Conservation (phyloP, 2,797 vertebrate species). For the Orientallactaga sibirica region DNA sequence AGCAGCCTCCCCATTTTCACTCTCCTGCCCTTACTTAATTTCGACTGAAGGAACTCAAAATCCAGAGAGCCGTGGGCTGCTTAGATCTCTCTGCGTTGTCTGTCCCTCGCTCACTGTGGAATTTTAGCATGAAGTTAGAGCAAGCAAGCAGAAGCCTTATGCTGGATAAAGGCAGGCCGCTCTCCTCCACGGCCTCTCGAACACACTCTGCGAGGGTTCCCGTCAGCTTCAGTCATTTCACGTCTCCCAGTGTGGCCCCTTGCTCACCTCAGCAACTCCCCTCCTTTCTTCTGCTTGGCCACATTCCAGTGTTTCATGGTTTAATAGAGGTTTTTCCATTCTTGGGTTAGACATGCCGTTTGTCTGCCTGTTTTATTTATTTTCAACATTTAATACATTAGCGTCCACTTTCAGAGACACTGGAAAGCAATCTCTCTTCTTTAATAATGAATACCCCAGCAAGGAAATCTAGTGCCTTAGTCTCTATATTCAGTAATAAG, state of each 20-base stretch:
- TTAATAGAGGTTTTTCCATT: neutral
- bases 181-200: neutral
- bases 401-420: conserved; percentile 56
- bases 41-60: conserved; percentile 73
- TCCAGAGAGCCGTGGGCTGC: conserved; percentile 59
- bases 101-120: neutral
- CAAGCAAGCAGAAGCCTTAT: conserved; percentile 43
- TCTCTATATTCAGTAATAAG: neutral
- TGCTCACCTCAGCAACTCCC: neutral
- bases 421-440: conserved; percentile 69
- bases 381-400: conserved; percentile 68
- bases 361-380: conserved; percentile 71
- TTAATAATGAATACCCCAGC: conserved; percentile 70
- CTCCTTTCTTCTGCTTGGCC: neutral
- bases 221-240: rapidly evolving
- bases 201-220: rapidly evolving
- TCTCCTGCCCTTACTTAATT: conserved; percentile 31
- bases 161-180: neutral
- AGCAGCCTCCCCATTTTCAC: conserved; percentile 2
- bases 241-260: rapidly evolving
- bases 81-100: conserved; percentile 53
- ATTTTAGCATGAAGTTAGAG: conserved; percentile 65
- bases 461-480: neutral
- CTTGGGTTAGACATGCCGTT: neutral
- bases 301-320: rapidly evolving